Base-by-base conservation (phyloP, 2,888 invertebrate species). In the Polydrusus pterygomalis region DNA sequence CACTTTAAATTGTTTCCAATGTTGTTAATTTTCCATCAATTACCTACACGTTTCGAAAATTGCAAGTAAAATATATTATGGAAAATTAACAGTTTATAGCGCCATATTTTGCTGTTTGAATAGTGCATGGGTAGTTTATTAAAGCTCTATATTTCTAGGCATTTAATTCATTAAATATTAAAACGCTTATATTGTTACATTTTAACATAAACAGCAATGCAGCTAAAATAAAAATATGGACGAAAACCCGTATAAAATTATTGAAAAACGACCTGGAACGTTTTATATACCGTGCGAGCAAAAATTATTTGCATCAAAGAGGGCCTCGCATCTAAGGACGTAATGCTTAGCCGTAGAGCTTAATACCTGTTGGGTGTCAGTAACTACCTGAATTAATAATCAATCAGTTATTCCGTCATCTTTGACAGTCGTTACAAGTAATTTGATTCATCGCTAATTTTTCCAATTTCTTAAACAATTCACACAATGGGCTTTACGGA, bases 1-100 rank as follows among this genome's bases (percentile, higher is more conserved):
- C n/a, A 43, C n/a, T 43, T n/a, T 43, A 9, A 43, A 43, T 43
- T 43, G 43, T n/a, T 43, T 43, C 43, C n/a, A 43, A 43, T 43
- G n/a, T 43, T 43, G 43, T n/a, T 43, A n/a, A 43, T 13, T 43
- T 43, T 43, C 13, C 43, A 43, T n/a, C n/a, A 43, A 43, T 43
- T 43, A 1, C 9, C 9, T 13, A 43, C n/a, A 43, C n/a, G 43
- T 43, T 43, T 43, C 43, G 43, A 43, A 13, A 43, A 43, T 43
- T 13, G 43, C 43, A 43, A 43, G 13, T 43, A 43, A 43, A 43
- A 43, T 43, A 43, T 43, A 43, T 43, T 13, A 43, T 13, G 43
- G 43, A n/a, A 43, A 43, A 43, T 43, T 43, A 43, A 10, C n/a
- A 43, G 43, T 43, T 3, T 43, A 43, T 43, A 43, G 43, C n/a